These are phyloP conservation scores for Tupaia tana DNA, from an alignment of 2,113 vertebrate genomes.

Conservation along the genomic window DNA sequence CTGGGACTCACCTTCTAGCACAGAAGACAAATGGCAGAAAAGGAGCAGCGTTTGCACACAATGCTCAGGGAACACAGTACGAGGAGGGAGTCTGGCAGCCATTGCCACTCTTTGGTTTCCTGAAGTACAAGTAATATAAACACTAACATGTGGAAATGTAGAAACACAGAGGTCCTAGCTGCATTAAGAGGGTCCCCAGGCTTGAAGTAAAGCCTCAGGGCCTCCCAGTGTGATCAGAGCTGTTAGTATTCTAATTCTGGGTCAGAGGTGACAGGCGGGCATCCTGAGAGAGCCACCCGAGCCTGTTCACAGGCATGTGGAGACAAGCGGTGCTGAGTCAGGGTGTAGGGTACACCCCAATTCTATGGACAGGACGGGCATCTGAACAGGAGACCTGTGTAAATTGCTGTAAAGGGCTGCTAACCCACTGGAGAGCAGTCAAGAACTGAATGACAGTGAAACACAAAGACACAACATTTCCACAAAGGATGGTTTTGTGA, in stretches of 20 bases:
- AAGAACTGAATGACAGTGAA: constrained; percentile 1
- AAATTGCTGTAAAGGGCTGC: not conserved
- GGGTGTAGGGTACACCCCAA: not conserved
- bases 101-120: not conserved
- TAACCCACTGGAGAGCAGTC: not conserved
- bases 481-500: not conserved
- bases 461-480: constrained; percentile 10
- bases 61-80: not conserved
- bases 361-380: not conserved
- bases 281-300: constrained; percentile 11
- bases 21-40: not conserved
- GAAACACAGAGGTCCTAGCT: not conserved
- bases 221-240: not conserved
- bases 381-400: not conserved
- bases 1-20: not conserved
- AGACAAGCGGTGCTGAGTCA: constrained; percentile 33
- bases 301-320: not conserved
- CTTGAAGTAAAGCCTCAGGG: not conserved
- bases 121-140: not conserved
- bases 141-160: not conserved
- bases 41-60: not conserved
- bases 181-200: constrained; percentile 9
- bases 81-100: constrained; percentile 25
- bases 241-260: constrained; percentile 50
- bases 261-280: constrained; percentile 35